A percentile compares a stretch with the other conserved stretches of the same genome.
phyloP scores from a whole-genome alignment of 2,888 invertebrate species.

The Tetragonisca angustula region DNA sequence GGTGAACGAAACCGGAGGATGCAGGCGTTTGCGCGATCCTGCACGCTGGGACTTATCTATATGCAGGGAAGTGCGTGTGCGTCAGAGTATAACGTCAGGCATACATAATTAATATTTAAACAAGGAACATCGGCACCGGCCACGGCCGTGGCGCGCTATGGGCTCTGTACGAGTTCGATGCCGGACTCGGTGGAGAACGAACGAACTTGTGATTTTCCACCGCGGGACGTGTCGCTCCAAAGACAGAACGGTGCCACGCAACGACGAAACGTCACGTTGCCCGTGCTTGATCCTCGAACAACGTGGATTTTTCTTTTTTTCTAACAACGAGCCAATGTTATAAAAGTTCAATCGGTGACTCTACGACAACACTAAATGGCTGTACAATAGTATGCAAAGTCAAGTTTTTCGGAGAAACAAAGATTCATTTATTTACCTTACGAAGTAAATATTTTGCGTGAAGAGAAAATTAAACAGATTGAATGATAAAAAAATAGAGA shows the following conservation, averaged over 20 bases:
- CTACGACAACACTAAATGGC: too few species aligned
- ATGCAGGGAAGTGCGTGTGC: slow-evolving; percentile 76
- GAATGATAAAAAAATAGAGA: too few species aligned
- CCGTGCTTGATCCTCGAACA: too few species aligned
- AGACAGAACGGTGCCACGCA: neutral
- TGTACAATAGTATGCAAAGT: too few species aligned
- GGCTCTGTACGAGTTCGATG: slow-evolving; percentile 4
- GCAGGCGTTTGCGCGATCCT: slow-evolving; percentile 27
- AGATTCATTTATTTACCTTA: too few species aligned
- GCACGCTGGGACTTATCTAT: slow-evolving; percentile 65
- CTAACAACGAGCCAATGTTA: too few species aligned
- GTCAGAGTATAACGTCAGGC: slow-evolving; percentile 76
- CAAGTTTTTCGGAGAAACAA: too few species aligned
- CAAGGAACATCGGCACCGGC: slow-evolving; percentile 68
- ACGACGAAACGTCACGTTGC: too few species aligned
- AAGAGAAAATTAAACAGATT: too few species aligned
- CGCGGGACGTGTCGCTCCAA: neutral
- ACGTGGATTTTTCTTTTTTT: too few species aligned
- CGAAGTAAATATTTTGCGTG: too few species aligned
- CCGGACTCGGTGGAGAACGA: slow-evolving; percentile 14
- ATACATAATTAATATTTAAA: slow-evolving; percentile 83
- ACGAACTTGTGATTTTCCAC: neutral
- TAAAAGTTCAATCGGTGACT: too few species aligned
- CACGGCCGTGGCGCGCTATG: slow-evolving; percentile 24
- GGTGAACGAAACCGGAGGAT: slow-evolving; percentile 36